phyloP scores from a whole-genome alignment of 2,797 vertebrate species.

The Ctenochaetus hawaiiensis region DNA sequence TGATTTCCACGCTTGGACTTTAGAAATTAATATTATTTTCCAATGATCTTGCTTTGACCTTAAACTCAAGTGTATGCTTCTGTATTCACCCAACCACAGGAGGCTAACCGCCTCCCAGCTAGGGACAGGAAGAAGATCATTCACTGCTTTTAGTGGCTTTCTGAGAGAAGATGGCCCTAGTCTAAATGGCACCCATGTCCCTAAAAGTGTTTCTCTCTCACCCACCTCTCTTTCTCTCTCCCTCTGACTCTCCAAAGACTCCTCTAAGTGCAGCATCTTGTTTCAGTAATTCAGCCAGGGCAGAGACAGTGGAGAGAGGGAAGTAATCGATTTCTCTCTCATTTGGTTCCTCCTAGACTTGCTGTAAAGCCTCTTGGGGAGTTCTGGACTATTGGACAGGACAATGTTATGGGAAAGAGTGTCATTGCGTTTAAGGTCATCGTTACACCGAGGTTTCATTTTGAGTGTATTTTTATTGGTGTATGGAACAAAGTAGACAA shows the following conservation, averaged over 20 bases:
- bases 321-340: conserved; percentile 86
- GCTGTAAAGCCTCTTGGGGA: conserved; percentile 85
- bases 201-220: conserved; percentile 85
- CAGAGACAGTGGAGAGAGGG: conserved; percentile 84
- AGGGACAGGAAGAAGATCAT: conserved; percentile 82
- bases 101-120: conserved; percentile 76
- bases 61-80: conserved; percentile 73
- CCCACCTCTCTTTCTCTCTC: conserved; percentile 66
- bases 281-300: conserved; percentile 89
- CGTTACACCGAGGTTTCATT: conserved; percentile 78
- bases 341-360: conserved; percentile 85
- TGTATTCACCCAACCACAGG: conserved; percentile 75
- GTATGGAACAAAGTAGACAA: conserved; percentile 70
- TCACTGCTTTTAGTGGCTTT: conserved; percentile 86
- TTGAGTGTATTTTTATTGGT: conserved; percentile 80
- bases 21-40: conserved; percentile 63
- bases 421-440: conserved; percentile 87
- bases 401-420: conserved; percentile 85
- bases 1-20: conserved; percentile 27
- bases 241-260: conserved; percentile 81
- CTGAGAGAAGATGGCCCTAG: conserved; percentile 80
- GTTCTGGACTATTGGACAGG: conserved; percentile 84
- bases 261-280: conserved; percentile 89
- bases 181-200: conserved; percentile 89
- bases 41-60: conserved; percentile 81